A percentile compares a stretch with the other conserved stretches of the same genome.
phyloP scores from a whole-genome alignment of 2,888 invertebrate species.

The Tetheella fluctuosa region DNA sequence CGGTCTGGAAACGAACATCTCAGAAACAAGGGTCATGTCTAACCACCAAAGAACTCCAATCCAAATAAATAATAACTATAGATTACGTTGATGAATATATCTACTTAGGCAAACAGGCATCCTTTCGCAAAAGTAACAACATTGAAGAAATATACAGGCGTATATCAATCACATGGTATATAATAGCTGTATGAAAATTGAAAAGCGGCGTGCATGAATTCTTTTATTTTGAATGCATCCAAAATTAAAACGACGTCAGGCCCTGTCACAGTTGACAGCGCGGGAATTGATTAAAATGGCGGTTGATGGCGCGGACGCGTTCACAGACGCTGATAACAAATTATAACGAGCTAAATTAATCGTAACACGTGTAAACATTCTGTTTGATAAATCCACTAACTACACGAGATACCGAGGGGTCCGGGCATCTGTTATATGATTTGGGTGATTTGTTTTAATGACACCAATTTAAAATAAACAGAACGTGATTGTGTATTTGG shows the following conservation, averaged over 20 bases:
- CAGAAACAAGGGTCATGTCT: too few species aligned
- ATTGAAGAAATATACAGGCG: background rate
- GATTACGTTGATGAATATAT: too few species aligned
- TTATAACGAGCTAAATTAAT: conserved; percentile 73
- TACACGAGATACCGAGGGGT: conserved; percentile 54
- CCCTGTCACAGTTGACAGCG: conserved; percentile 55
- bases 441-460: conserved; percentile 72
- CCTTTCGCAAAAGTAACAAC: too few species aligned
- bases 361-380: conserved; percentile 76
- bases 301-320: conserved; percentile 51
- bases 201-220: background rate
- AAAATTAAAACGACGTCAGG: conserved; percentile 41
- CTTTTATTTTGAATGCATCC: conserved; percentile 31
- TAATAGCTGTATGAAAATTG: too few species aligned
- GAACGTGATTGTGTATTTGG: conserved; percentile 57
- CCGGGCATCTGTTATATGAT: conserved; percentile 62
- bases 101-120: too few species aligned
- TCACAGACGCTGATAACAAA: conserved; percentile 66
- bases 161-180: conserved; percentile 16
- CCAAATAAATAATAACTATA: too few species aligned
- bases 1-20: too few species aligned
- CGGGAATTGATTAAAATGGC: conserved; percentile 59
- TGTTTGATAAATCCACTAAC: conserved; percentile 68
- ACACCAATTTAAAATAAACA: conserved; percentile 66
- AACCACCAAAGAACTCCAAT: too few species aligned